Percentiles rank a stretch among this genome's conserved stretches.
Evolutionary conservation across 2,888 invertebrate species (phyloP).

Genomic region (Coelinius sp.): DNA sequence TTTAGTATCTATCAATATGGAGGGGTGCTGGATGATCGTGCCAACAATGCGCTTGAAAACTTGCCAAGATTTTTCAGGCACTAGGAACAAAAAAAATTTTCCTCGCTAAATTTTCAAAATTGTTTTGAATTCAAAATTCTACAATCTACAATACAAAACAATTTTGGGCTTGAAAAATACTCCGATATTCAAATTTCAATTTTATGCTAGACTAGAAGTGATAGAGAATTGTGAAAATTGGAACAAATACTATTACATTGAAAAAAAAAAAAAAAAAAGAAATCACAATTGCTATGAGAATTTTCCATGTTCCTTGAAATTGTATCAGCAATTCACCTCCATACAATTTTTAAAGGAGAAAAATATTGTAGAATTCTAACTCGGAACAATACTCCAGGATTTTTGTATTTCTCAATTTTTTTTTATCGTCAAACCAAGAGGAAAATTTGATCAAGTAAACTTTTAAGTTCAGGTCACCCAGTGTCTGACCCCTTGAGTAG

Average conservation of each 20-base stretch:
- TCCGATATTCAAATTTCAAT: not conserved
- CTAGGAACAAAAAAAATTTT: too few species aligned
- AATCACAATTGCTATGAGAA: too few species aligned
- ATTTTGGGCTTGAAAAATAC: too few species aligned
- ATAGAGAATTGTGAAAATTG: not conserved
- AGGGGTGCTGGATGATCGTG: constrained; percentile 49
- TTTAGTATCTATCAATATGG: constrained; percentile 69
- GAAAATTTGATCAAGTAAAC: constrained; percentile 20
- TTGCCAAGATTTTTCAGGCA: constrained; percentile 38
- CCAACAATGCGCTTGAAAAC: constrained; percentile 47
- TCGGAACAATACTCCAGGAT: too few species aligned
- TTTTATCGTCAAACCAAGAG: not conserved
- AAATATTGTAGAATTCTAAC: too few species aligned
- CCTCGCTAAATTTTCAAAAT: not conserved
- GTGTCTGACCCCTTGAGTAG: constrained; percentile 53
- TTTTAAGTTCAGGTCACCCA: constrained; percentile 18
- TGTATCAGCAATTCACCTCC: too few species aligned
- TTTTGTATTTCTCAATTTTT: constrained; percentile 36
- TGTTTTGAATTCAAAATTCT: too few species aligned
- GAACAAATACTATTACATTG: not conserved
- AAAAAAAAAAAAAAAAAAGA: too few species aligned
- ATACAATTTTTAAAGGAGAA: constrained; percentile 20
- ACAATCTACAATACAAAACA: too few species aligned
- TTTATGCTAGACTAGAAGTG: too few species aligned
- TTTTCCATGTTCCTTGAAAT: too few species aligned